Evolutionary conservation across 2,113 vertebrate genomes (phyloP), one percentile per base, ranked within the genome.

Genomic region (Monopterus albus): DNA sequence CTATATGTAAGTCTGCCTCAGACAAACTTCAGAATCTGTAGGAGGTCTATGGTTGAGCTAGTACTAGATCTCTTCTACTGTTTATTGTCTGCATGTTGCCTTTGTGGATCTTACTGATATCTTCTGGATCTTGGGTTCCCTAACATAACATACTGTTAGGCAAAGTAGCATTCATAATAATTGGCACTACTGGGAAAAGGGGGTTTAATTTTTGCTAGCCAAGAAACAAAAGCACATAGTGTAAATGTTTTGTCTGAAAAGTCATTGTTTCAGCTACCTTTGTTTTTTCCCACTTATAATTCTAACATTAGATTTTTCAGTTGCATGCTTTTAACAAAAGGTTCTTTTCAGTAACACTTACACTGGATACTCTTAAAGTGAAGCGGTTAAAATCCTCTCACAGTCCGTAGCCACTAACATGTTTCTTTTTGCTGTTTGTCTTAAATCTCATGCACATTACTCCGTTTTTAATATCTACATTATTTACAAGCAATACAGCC

Each of bases 401-500:
- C 94, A 97, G 96, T 97, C 95, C 95, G 93, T 96, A 96, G 95
- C 96, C 96, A 96, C 96, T 97, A 98, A 96, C 94, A 93, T 97
- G 94, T 95, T 91, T 82, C 8, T 90, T 91, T 95, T 94, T 90
- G 91, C 88, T 87, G 87, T 91, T 89, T 94, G 94, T 96, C 95
- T 95, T 96, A 94, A 93, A 87, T 91, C 95, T 99, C 96, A 98
- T 98, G 96, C 96, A 98, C 95, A 94, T 95, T 95, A 95, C 94
- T 97, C 95, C 76, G 78, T 92, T 91, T 95, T 94, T 82, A 94
- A 82, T 99, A 98, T 99, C 95, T 98, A 99, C 97, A 98, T 76
- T 99, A 99, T 99, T 91, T 99, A 99, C 97, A 98, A 96, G 96
- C 95, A 96, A 95, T 96, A 97, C 95, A 97, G 95, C 96, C 95